These are phyloP conservation scores for Imbricaverruca yamaguchii DNA, from an alignment of 2,888 invertebrate species.

Conservation along the genomic window DNA sequence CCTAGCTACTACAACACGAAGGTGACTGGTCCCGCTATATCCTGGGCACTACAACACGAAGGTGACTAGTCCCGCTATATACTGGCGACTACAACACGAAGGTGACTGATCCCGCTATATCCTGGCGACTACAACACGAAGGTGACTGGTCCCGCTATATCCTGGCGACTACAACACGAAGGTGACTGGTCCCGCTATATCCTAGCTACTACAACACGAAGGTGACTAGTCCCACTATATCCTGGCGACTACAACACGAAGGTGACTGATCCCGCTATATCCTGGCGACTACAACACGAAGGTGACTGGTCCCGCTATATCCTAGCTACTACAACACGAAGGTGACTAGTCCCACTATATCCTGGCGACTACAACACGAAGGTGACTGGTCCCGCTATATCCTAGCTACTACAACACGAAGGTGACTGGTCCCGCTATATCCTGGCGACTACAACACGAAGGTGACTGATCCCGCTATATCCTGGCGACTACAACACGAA, in stretches of 20 bases:
- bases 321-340: too few species aligned
- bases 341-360: too few species aligned
- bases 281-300: too few species aligned
- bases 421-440: slow-evolving; percentile 40
- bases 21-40: too few species aligned
- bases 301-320: neutral
- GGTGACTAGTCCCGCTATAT: neutral
- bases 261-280: too few species aligned
- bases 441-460: slow-evolving; percentile 86
- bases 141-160: too few species aligned
- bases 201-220: too few species aligned
- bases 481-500: slow-evolving; percentile 91
- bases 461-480: neutral
- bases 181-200: slow-evolving; percentile 57
- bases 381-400: slow-evolving; percentile 47
- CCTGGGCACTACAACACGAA: slow-evolving; percentile 91
- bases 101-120: slow-evolving; percentile 57
- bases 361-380: slow-evolving; percentile 91
- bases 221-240: too few species aligned
- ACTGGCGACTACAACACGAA: slow-evolving; percentile 91
- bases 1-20: too few species aligned
- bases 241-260: too few species aligned
- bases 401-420: slow-evolving; percentile 89
- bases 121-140: slow-evolving; percentile 90
- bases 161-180: too few species aligned